Evolutionary conservation across 2,797 vertebrate genomes (phyloP).

Genomic region (Melanotaenia nigrans): DNA sequence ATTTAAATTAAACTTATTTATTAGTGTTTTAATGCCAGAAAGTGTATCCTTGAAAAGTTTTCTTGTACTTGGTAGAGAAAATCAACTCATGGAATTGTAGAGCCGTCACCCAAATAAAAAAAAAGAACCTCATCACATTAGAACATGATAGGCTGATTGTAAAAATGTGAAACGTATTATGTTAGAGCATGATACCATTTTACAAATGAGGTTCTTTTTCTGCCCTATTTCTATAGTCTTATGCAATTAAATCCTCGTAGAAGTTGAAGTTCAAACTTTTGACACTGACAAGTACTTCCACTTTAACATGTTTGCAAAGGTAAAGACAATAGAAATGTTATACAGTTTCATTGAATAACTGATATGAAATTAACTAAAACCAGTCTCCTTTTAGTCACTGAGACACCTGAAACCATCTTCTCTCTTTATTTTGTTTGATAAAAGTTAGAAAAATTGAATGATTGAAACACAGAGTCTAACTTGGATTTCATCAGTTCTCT

Average conservation of each 20-base stretch:
- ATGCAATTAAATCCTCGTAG: not conserved
- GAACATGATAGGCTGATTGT: not conserved
- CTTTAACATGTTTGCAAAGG: not conserved
- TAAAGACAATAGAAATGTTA: not conserved
- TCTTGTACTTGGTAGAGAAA: not conserved
- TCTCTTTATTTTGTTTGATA: not conserved
- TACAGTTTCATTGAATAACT: not conserved
- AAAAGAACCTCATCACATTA: not conserved
- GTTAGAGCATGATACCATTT: no score
- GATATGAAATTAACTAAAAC: not conserved
- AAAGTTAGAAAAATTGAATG: not conserved
- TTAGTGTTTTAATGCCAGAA: not conserved
- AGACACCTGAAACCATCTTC: no score
- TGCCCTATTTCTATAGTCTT: not conserved
- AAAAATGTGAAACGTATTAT: not conserved
- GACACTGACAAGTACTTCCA: not conserved
- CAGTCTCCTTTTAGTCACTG: not conserved
- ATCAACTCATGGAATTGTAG: not conserved
- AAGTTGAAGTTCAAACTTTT: not conserved
- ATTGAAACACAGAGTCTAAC: not conserved
- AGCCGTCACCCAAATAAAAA: not conserved
- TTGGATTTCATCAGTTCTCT: slow-evolving; percentile 28
- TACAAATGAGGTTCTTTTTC: not conserved
- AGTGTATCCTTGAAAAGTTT: not conserved
- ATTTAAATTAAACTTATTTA: not conserved